Percentiles rank a stretch among this genome's conserved stretches.
These are phyloP conservation scores for Haemorhous mexicanus DNA, from an alignment of 2,113 vertebrate genomes.

Conservation along the genomic window DNA sequence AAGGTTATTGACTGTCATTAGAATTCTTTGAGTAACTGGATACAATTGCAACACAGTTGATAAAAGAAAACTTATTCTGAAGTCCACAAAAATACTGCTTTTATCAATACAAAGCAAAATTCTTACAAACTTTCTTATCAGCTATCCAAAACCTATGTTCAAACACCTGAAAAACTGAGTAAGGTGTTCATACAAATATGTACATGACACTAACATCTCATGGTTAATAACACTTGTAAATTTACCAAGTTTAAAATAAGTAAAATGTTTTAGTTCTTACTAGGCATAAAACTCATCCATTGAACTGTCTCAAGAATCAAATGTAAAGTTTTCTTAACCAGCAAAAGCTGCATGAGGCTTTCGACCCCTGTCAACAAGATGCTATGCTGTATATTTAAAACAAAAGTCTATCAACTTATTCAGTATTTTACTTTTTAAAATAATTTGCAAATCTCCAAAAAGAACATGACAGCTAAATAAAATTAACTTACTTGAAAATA, in stretches of 20 bases:
- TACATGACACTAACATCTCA: background rate
- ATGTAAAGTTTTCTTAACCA: background rate
- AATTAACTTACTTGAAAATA: background rate
- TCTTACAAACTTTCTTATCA: background rate
- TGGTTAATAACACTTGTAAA: background rate
- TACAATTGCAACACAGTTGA: background rate
- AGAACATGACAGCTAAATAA: background rate
- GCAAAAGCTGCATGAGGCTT: background rate
- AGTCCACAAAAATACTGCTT: background rate
- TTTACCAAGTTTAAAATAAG: background rate
- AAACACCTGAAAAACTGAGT: background rate
- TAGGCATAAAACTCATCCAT: background rate
- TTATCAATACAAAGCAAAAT: background rate
- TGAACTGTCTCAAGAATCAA: background rate
- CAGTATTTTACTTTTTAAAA: background rate
- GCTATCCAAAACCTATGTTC: background rate
- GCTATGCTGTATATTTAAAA: background rate
- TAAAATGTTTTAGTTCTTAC: background rate
- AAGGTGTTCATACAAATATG: accelerated
- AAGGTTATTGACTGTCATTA: background rate
- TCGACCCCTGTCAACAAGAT: accelerated
- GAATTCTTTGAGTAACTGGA: background rate
- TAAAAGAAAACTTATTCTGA: background rate
- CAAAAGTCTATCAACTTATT: background rate
- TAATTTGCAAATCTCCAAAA: background rate